These are phyloP conservation scores for Plebejus melissa DNA, from an alignment of 2,888 invertebrate genomes.

Conservation along the genomic window DNA sequence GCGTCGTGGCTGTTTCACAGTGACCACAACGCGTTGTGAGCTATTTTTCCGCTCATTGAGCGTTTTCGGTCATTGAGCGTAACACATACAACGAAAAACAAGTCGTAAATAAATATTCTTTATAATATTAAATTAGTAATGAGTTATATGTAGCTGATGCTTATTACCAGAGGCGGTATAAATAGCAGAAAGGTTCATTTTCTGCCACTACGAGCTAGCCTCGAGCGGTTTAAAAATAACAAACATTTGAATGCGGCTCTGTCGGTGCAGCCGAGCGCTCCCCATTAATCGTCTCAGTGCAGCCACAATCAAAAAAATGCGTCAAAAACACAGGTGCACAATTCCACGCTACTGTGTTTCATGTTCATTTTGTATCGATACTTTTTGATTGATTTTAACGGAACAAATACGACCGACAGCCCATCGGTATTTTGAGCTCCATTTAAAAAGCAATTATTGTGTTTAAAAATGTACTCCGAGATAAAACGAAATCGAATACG, in stretches of 20 bases:
- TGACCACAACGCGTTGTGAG: no score
- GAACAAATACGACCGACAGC: neutral
- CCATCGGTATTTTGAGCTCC: neutral
- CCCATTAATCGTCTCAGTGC: constrained; percentile 18
- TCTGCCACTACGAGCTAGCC: constrained; percentile 16
- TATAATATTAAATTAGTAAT: no score
- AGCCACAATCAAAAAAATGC: constrained; percentile 13
- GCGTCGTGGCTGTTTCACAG: no score
- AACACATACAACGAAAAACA: no score
- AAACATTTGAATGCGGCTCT: constrained; percentile 5
- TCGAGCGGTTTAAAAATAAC: constrained; percentile 25
- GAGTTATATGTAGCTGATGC: neutral
- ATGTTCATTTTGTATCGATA: neutral
- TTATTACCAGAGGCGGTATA: neutral
- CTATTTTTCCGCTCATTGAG: no score
- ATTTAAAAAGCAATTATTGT: neutral
- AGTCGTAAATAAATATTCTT: no score
- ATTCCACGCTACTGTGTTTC: neutral
- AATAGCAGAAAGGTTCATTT: constrained; percentile 18
- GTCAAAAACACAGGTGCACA: constrained; percentile 12
- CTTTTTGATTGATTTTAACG: neutral
- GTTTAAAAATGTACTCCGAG: neutral
- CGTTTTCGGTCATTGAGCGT: no score
- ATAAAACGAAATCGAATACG: neutral
- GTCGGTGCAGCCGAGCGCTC: constrained; percentile 11